These are phyloP conservation scores for Aramus guarauna DNA, from an alignment of 2,113 vertebrate species.

Conservation along the genomic window DNA sequence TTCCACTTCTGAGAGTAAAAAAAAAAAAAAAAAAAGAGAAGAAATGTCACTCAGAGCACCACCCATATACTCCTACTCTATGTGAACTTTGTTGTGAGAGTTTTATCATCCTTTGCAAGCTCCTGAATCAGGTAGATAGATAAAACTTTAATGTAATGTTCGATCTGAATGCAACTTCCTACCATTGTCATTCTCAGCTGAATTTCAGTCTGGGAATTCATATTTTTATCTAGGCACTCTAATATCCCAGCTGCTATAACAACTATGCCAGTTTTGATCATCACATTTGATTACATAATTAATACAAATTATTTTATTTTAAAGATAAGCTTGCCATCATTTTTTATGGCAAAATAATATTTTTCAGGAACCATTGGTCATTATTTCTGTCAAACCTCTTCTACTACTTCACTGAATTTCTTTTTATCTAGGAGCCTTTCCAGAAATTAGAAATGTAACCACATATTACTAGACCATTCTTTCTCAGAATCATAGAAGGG, in stretches of 20 bases:
- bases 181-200: neutral
- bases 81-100: neutral
- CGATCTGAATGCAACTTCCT: neutral
- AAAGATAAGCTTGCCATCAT: neutral
- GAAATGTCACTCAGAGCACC: neutral
- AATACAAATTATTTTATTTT: neutral
- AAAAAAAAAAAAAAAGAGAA: neutral
- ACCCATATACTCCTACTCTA: neutral
- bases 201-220: neutral
- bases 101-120: conserved; percentile 9
- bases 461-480: neutral
- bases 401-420: neutral
- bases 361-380: neutral
- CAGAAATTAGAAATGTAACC: neutral
- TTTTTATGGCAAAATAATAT: neutral
- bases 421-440: neutral
- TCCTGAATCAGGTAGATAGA: conserved; percentile 11
- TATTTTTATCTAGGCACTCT: neutral
- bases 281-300: neutral
- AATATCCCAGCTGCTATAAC: neutral
- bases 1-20: neutral
- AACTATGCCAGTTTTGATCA: neutral
- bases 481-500: neutral
- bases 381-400: neutral
- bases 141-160: conserved; percentile 18